Conservation (phyloP, 2,113 vertebrate species). For the Perca flavescens region DNA sequence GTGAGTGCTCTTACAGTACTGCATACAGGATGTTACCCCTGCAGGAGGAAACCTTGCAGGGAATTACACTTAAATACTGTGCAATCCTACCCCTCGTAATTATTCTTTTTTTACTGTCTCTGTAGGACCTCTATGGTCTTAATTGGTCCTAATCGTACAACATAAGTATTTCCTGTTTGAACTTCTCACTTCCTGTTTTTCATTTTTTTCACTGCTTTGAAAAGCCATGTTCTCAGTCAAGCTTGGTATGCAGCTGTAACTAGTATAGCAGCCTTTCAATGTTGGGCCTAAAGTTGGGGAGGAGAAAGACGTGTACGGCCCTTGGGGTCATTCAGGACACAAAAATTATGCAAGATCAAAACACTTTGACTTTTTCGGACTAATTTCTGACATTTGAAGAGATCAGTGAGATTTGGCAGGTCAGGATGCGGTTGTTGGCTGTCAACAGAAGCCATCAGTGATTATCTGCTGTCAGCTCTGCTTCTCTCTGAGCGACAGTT, state of each 20-base stretch:
- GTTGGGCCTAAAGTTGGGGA: background rate
- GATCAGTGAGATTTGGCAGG: slow-evolving; percentile 55
- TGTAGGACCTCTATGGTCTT: slow-evolving; percentile 58
- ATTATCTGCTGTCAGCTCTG: slow-evolving; percentile 61
- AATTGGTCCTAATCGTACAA: slow-evolving; percentile 84
- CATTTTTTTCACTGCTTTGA: slow-evolving; percentile 71
- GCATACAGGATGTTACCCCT: slow-evolving; percentile 3
- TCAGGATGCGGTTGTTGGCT: slow-evolving; percentile 62
- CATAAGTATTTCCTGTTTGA: slow-evolving; percentile 90
- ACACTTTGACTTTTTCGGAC: slow-evolving; percentile 24
- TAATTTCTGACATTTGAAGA: slow-evolving; percentile 53
- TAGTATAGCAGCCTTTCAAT: slow-evolving; percentile 14
- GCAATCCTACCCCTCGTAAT: slow-evolving; percentile 23
- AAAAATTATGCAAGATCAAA: slow-evolving; percentile 39
- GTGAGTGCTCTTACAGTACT: background rate
- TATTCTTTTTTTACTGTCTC: slow-evolving; percentile 64
- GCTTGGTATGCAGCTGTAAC: slow-evolving; percentile 82
- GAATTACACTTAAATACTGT: slow-evolving; percentile 45
- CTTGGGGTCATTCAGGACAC: background rate
- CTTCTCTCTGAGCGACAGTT: slow-evolving; percentile 33
- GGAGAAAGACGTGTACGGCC: background rate
- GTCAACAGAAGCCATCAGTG: slow-evolving; percentile 60
- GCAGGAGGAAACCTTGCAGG: slow-evolving; percentile 21
- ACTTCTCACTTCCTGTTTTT: slow-evolving; percentile 91
- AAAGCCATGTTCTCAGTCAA: slow-evolving; percentile 78